These are phyloP conservation scores for Tachystola acroxantha DNA, from an alignment of 2,888 invertebrate species.

Conservation along the genomic window DNA sequence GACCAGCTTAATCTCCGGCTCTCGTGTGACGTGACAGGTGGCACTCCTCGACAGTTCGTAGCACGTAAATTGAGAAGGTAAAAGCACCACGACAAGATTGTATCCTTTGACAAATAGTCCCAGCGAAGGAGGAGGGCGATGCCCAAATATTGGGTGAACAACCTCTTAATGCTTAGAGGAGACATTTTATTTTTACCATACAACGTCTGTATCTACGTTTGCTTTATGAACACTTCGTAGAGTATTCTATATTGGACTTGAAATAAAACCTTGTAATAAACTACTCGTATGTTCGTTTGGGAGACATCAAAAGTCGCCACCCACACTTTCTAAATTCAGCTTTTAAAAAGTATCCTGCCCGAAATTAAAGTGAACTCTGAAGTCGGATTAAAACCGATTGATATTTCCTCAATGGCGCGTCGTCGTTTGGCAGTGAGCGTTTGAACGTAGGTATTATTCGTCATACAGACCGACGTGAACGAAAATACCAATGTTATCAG, in stretches of 20 bases:
- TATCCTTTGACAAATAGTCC: conserved; percentile 66
- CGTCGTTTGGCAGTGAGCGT: not conserved
- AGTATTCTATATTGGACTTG: conserved; percentile 9
- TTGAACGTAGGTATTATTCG: conserved; percentile 7
- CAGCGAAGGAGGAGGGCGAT: conserved; percentile 50
- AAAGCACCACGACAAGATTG: conserved; percentile 39
- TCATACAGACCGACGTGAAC: conserved; percentile 23
- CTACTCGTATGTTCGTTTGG: conserved; percentile 7
- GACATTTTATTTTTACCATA: conserved; percentile 76
- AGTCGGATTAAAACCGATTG: not conserved
- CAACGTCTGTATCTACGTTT: conserved; percentile 43
- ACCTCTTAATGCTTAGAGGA: conserved; percentile 72
- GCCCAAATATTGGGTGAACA: conserved; percentile 75
- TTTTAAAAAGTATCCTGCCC: too few species aligned
- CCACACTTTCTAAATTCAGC: conserved; percentile 12
- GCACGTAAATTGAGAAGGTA: conserved; percentile 38
- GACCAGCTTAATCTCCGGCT: conserved; percentile 15
- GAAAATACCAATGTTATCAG: conserved; percentile 52
- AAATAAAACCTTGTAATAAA: conserved; percentile 17
- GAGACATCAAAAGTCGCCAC: conserved; percentile 22
- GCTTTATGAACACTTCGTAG: conserved; percentile 28
- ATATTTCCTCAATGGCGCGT: conserved; percentile 2
- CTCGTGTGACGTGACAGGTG: conserved; percentile 40
- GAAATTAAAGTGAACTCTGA: too few species aligned
- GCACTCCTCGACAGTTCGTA: conserved; percentile 27